phyloP scores from a whole-genome alignment of 2,113 vertebrate species.

The Cyphomyrus discorhynchus region DNA sequence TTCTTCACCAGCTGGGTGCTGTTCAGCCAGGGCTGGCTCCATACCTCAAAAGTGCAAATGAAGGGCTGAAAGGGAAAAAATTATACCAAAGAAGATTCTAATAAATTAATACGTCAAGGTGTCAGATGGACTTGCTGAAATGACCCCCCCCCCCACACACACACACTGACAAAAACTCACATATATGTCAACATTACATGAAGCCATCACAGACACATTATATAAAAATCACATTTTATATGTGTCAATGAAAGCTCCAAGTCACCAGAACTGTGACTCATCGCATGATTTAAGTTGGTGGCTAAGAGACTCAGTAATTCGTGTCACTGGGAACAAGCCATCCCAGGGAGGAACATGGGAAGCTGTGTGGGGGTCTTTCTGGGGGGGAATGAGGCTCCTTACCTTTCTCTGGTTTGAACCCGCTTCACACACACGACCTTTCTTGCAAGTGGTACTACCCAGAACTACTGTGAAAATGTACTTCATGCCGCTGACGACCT shows the following conservation, averaged over 20 bases:
- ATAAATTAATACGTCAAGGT: background rate
- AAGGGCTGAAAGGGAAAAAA: constrained; percentile 32
- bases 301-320: background rate
- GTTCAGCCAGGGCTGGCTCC: constrained; percentile 39
- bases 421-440: constrained; percentile 10
- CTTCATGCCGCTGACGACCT: constrained; percentile 51
- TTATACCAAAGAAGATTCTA: background rate
- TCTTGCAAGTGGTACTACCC: constrained; percentile 48
- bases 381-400: background rate
- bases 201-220: background rate
- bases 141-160: background rate
- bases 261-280: background rate
- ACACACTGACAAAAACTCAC: too few relatives aligned
- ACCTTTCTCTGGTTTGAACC: constrained; percentile 10
- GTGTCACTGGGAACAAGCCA: background rate
- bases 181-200: background rate
- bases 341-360: background rate
- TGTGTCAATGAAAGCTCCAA: background rate
- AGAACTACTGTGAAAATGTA: constrained; percentile 50
- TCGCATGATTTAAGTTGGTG: too few relatives aligned
- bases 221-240: background rate
- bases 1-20: too few relatives aligned
- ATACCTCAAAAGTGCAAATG: constrained; percentile 50
- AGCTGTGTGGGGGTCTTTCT: background rate
- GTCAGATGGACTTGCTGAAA: too few relatives aligned